Percentiles rank a stretch among this genome's conserved stretches.
Conservation (phyloP, 2,888 invertebrate genomes). For the Ochlodes sylvanus region DNA sequence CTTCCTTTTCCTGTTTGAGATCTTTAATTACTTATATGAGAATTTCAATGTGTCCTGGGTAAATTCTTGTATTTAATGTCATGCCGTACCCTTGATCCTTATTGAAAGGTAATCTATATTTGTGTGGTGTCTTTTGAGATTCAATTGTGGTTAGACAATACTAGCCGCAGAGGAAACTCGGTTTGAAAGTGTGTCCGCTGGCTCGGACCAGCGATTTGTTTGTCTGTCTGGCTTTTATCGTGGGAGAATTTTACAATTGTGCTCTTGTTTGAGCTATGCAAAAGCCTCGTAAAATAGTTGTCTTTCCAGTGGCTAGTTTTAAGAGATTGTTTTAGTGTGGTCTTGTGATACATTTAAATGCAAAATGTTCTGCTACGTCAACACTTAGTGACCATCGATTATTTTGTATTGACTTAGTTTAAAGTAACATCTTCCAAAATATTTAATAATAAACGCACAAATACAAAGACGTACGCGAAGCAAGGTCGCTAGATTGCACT, state of each 20-base stretch:
- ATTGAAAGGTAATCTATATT: conserved; percentile 24
- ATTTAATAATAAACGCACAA: background rate
- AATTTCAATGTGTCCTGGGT: conserved; percentile 29
- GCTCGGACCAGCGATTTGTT: conserved; percentile 15
- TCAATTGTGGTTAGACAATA: conserved; percentile 38
- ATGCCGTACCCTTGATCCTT: conserved; percentile 27
- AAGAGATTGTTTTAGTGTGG: background rate
- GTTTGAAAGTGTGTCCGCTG: conserved; percentile 30
- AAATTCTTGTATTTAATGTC: conserved; percentile 24
- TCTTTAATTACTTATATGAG: conserved; percentile 26
- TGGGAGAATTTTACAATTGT: conserved; percentile 30
- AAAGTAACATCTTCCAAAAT: background rate
- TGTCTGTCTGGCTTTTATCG: conserved; percentile 15
- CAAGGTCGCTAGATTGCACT: background rate
- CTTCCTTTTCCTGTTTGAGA: conserved; percentile 28
- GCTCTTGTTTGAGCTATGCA: conserved; percentile 13
- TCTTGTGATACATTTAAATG: background rate
- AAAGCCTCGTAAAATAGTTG: background rate
- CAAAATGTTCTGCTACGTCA: no score
- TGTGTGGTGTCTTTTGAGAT: conserved; percentile 22
- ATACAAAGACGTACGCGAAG: background rate
- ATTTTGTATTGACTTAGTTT: no score
- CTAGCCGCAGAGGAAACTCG: conserved; percentile 40
- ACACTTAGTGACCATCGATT: no score
- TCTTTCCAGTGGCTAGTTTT: no score